Base-by-base conservation (phyloP, 2,888 invertebrate species). In the Spicauda simplicius region DNA sequence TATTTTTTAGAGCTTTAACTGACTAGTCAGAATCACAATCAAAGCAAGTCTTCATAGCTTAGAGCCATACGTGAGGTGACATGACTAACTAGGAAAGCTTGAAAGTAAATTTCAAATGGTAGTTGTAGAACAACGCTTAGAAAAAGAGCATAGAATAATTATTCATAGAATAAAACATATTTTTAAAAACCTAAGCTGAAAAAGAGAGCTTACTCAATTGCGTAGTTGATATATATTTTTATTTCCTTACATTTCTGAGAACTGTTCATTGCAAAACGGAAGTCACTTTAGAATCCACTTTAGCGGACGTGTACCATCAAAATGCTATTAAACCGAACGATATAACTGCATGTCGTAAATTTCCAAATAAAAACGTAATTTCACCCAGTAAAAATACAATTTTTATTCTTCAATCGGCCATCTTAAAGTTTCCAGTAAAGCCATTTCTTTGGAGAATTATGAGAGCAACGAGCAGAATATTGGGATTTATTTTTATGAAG, bases 341-440 rank as follows among this genome's bases (percentile, higher is more conserved):
- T 67, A 62, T 67, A 50, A 63, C 65, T 70, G 55, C 61, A 70
- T 61, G 78, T 82, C 85, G 83, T 88, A 89, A 86, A 87, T 84
- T 80, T 77, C 76, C 79, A 78, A 86, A 87, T 88, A 88, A 88
- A 88, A 89, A 86, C 85, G 86, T 88, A 88, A 88, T 89, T 88
- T 85, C 82, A 83, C 84, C 84, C 84, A 80, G 86, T 86, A 87
- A 86, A 86, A 88, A 86, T 88, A 87, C 86, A 88, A 87, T 90
- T 90, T 89, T 88, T 86, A 88, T 85, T 88, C 88, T 84, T 84
- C 83, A 83, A 86, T 87, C 87, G 87, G 85, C 83, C 85, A 83
- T 84, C 85, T 86, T 86, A 87, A 88, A 90, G 86, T 87, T 87
- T 86, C 86, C 83, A 83, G 83, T 78, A 84, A 86, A 70, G 62